Percentiles rank a stretch among this genome's conserved stretches.
Conservation (phyloP, 1,140 invertebrate genomes). For the Trachymyrmex septentrionalis region DNA sequence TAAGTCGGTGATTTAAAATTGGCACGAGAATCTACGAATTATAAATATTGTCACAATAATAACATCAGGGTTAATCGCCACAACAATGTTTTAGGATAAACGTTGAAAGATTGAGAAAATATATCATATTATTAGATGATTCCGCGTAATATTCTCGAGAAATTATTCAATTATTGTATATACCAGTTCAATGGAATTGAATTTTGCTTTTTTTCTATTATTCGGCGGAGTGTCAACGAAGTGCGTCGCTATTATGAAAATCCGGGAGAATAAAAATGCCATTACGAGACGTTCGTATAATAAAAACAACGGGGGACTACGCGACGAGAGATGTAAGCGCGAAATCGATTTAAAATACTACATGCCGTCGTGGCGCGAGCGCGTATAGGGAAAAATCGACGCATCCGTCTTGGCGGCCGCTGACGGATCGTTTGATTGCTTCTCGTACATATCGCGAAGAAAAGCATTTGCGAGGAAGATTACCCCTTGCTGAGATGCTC, state of each 20-base stretch:
- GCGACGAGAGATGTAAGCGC: slow-evolving; percentile 38
- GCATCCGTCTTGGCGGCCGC: slow-evolving; percentile 38
- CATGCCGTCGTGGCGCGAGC: slow-evolving; percentile 2
- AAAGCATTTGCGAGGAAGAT: slow-evolving; percentile 59
- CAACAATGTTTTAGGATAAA: not conserved
- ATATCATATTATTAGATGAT: not conserved
- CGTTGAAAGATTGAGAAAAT: not conserved
- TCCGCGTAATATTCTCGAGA: not conserved
- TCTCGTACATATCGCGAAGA: slow-evolving; percentile 39
- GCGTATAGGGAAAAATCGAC: slow-evolving; percentile 54
- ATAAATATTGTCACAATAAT: not conserved
- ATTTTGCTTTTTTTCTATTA: slow-evolving; percentile 31
- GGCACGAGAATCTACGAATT: not conserved
- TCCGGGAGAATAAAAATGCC: slow-evolving; percentile 45
- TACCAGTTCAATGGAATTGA: not conserved
- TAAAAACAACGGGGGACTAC: slow-evolving; percentile 43
- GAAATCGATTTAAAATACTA: slow-evolving; percentile 57
- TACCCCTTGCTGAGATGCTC: slow-evolving; percentile 55
- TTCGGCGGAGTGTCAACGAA: not conserved
- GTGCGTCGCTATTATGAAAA: slow-evolving; percentile 15
- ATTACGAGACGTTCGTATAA: slow-evolving; percentile 35
- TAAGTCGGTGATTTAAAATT: not conserved
- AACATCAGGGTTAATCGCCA: not conserved
- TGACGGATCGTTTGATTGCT: slow-evolving; percentile 64
- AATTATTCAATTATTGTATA: slow-evolving; percentile 38